Conservation (phyloP, 2,113 vertebrate genomes). For the Rutilus rutilus region DNA sequence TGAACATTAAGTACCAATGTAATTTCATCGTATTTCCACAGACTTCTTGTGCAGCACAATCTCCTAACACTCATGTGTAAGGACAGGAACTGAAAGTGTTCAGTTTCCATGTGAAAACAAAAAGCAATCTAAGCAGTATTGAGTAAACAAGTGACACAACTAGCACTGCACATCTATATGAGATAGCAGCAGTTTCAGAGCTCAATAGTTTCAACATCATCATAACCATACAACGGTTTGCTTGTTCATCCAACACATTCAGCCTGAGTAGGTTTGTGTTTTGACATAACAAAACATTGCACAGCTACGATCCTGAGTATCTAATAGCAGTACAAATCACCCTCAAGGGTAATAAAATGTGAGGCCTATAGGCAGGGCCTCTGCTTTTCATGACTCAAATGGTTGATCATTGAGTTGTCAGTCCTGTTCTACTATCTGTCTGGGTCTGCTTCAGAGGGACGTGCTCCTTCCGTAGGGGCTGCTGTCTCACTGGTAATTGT, state of each 20-base stretch:
- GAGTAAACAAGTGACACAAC: background rate
- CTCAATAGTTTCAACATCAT: background rate
- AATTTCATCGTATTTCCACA: background rate
- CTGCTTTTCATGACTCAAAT: constrained; percentile 40
- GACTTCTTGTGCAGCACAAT: constrained; percentile 12
- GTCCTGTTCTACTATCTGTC: constrained; percentile 52
- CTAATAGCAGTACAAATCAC: constrained; percentile 9
- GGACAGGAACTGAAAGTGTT: constrained; percentile 9
- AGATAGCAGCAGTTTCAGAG: background rate
- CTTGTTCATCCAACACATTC: background rate
- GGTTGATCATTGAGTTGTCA: constrained; percentile 36
- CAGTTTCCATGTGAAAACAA: constrained; percentile 13
- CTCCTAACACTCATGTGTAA: background rate
- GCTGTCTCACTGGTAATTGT: constrained; percentile 62
- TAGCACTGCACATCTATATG: background rate
- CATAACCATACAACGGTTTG: background rate
- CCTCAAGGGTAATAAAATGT: constrained; percentile 33
- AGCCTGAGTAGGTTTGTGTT: background rate
- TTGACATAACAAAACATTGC: background rate
- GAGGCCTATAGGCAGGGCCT: background rate
- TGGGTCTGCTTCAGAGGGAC: constrained; percentile 38
- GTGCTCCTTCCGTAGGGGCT: constrained; percentile 50
- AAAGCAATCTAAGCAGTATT: constrained; percentile 1
- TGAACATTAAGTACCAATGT: background rate
- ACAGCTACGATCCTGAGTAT: background rate